These are phyloP conservation scores for Paradoxurus hermaphroditus DNA, from an alignment of 2,113 vertebrate genomes.

Conservation along the genomic window DNA sequence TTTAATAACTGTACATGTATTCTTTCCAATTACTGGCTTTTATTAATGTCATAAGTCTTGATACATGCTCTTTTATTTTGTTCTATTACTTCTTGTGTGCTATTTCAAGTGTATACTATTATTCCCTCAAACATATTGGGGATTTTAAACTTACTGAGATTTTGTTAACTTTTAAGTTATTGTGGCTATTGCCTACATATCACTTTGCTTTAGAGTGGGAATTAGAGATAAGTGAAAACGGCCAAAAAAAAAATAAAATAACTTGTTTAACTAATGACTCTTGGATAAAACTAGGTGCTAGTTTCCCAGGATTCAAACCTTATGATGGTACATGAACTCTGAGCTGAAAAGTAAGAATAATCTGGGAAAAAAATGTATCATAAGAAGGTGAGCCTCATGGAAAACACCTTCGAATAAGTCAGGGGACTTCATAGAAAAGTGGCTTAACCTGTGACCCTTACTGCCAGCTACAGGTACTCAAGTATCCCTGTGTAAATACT, in stretches of 20 bases:
- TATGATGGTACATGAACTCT: not conserved
- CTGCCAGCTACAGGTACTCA: not conserved
- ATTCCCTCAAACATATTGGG: not conserved
- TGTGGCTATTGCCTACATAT: not conserved
- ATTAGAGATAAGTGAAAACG: not conserved
- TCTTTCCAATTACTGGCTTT: not conserved
- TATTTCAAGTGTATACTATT: not conserved
- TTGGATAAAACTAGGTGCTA: not conserved
- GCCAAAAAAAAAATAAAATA: not conserved
- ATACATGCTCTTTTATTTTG: not conserved
- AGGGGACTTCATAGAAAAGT: not conserved
- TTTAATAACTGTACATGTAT: not conserved
- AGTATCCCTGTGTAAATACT: not conserved
- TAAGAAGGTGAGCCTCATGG: not conserved
- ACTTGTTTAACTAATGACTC: not conserved
- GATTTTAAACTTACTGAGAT: not conserved
- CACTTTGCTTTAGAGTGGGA: not conserved
- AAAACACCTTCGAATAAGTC: not conserved
- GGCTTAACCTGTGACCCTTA: not conserved
- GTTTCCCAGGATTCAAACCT: not conserved
- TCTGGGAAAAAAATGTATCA: not conserved
- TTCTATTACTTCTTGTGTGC: not conserved
- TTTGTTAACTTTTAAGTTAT: not conserved
- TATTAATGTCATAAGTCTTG: not conserved
- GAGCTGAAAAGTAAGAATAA: not conserved